Conservation (phyloP, 2,113 vertebrate genomes). For the Corynorhinus townsendii region DNA sequence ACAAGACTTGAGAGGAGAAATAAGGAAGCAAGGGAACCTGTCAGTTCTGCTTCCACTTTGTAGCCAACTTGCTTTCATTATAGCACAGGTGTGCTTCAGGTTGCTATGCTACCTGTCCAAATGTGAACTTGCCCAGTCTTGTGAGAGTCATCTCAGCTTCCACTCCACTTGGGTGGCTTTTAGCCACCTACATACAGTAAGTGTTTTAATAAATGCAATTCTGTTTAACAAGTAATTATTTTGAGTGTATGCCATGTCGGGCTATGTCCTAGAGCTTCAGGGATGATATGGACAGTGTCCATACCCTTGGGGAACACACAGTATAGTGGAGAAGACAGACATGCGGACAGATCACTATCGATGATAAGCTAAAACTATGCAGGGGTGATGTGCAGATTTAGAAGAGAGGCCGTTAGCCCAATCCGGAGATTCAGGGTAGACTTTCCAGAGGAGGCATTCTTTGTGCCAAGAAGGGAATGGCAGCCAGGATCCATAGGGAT, state of each 20-base stretch:
- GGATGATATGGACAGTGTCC: background rate
- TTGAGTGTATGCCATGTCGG: background rate
- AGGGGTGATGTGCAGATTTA: background rate
- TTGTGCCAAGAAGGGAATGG: background rate
- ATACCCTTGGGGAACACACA: background rate
- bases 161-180: background rate
- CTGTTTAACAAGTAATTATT: background rate
- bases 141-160: background rate
- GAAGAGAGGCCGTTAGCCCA: background rate
- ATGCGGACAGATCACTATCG: background rate
- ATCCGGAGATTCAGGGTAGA: background rate
- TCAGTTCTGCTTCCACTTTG: background rate
- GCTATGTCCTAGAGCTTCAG: background rate
- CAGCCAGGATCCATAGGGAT: background rate
- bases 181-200: background rate
- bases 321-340: background rate
- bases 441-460: background rate
- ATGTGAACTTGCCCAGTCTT: background rate
- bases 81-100: rapidly evolving
- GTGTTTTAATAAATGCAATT: background rate
- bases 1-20: background rate
- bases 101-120: too few relatives aligned
- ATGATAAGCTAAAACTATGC: background rate
- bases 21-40: background rate
- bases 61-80: background rate